Conservation (phyloP, 30 jellyfish, hydroid and myxozoan genomes). For the Phacellophora camtschatica region DNA sequence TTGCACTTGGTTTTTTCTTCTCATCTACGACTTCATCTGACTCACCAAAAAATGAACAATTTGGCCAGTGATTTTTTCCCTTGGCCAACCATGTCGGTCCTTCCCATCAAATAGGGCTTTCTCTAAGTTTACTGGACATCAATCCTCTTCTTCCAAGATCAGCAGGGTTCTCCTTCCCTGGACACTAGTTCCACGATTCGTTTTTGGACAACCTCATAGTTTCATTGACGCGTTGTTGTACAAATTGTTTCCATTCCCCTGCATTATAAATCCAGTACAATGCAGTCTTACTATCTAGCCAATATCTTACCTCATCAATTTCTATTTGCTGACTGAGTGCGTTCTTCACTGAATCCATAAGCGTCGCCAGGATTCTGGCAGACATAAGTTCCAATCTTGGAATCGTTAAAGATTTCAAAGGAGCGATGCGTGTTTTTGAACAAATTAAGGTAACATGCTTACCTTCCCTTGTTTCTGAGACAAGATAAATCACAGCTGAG, state of each 20-base stretch:
- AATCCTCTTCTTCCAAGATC: constrained; percentile 40
- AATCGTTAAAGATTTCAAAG: constrained; percentile 2
- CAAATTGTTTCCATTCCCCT: constrained; percentile 40
- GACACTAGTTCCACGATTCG: constrained; percentile 30
- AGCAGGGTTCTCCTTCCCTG: constrained; percentile 49
- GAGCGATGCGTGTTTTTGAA: constrained; percentile 31
- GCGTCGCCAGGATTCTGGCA: constrained; percentile 8
- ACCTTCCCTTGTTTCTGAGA: background rate
- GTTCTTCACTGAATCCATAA: constrained; percentile 8
- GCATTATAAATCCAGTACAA: constrained; percentile 18
- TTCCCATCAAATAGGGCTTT: constrained; percentile 26
- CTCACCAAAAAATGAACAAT: background rate
- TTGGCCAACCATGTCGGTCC: constrained; percentile 18
- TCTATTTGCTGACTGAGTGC: background rate
- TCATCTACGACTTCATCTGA: background rate
- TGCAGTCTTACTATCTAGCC: constrained; percentile 43
- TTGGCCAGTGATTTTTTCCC: constrained; percentile 22
- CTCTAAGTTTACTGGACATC: background rate
- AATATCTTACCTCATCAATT: background rate
- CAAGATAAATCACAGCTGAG: constrained; percentile 14
- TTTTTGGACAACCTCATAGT: background rate
- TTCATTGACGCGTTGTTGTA: constrained; percentile 54
- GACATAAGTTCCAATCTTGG: constrained; percentile 51
- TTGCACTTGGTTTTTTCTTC: background rate
- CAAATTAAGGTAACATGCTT: background rate